These are phyloP conservation scores for Brachypteracias leptosomus DNA, from an alignment of 2,113 vertebrate species.

Conservation along the genomic window DNA sequence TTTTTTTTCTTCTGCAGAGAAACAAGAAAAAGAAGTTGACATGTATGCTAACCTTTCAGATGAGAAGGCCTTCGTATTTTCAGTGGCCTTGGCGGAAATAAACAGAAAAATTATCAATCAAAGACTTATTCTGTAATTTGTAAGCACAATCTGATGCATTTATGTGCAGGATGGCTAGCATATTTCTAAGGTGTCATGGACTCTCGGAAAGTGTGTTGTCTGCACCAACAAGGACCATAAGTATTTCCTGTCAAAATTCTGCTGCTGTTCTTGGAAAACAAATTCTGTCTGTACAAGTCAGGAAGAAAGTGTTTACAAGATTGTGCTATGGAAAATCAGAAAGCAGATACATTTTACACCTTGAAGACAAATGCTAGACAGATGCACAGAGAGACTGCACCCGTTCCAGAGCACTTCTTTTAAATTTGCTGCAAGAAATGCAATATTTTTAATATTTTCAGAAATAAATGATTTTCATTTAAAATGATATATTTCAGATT, in stretches of 20 bases:
- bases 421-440: conserved; percentile 70
- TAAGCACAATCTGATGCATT: conserved; percentile 53
- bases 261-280: conserved; percentile 36
- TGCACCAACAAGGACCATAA: conserved; percentile 43
- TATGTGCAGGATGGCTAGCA: conserved; percentile 65
- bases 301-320: conserved; percentile 50
- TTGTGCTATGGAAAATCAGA: conserved; percentile 50
- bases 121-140: conserved; percentile 87
- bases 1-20: conserved; percentile 83
- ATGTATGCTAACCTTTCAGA: conserved; percentile 97
- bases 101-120: conserved; percentile 99
- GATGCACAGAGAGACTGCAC: conserved; percentile 45
- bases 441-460: conserved; percentile 78
- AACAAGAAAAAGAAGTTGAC: conserved; percentile 97
- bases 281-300: conserved; percentile 56
- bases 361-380: conserved; percentile 39
- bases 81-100: conserved; percentile 98
- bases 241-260: conserved; percentile 38
- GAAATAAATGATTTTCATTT: conserved; percentile 70
- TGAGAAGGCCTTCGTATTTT: conserved; percentile 98
- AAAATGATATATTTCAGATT: conserved; percentile 75
- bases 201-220: conserved; percentile 54
- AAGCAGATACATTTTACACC: conserved; percentile 29
- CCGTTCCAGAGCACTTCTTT: conserved; percentile 63
- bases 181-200: conserved; percentile 50